phyloP scores from a whole-genome alignment of 2,113 vertebrate species.

The Microtus pennsylvanicus region DNA sequence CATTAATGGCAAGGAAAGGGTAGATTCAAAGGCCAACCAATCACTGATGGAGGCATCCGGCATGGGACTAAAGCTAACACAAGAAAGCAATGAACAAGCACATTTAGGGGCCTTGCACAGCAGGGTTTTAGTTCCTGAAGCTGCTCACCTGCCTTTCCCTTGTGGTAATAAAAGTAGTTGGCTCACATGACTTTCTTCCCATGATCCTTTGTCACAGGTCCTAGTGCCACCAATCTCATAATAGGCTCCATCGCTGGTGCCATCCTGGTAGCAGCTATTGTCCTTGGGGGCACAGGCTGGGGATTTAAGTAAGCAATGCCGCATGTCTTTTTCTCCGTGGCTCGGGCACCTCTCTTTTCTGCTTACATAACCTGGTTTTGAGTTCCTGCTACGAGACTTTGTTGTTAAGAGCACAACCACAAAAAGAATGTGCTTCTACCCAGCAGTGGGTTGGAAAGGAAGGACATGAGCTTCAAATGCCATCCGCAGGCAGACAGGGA shows the following conservation, averaged over 20 bases:
- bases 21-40: neutral
- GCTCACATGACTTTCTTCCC: conserved; percentile 94
- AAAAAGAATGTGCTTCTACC: conserved; percentile 60
- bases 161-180: conserved; percentile 85
- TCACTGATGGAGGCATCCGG: neutral
- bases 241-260: conserved; percentile 99
- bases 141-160: conserved; percentile 82
- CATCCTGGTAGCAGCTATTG: conserved; percentile 99
- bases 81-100: conserved; percentile 62
- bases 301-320: conserved; percentile 99
- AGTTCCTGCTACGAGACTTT: conserved; percentile 95
- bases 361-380: conserved; percentile 95
- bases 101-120: conserved; percentile 51
- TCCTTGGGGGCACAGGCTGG: conserved; percentile 99
- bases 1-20: neutral
- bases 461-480: neutral
- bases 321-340: conserved; percentile 96
- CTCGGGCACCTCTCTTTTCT: conserved; percentile 93
- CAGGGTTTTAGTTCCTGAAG: conserved; percentile 72
- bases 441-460: conserved; percentile 31
- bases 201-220: conserved; percentile 98
- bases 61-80: conserved; percentile 43
- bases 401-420: conserved; percentile 15
- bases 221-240: conserved; percentile 99
- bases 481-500: conserved; percentile 41